phyloP scores from a whole-genome alignment of 2,113 vertebrate species.

The Oriolus oriolus region DNA sequence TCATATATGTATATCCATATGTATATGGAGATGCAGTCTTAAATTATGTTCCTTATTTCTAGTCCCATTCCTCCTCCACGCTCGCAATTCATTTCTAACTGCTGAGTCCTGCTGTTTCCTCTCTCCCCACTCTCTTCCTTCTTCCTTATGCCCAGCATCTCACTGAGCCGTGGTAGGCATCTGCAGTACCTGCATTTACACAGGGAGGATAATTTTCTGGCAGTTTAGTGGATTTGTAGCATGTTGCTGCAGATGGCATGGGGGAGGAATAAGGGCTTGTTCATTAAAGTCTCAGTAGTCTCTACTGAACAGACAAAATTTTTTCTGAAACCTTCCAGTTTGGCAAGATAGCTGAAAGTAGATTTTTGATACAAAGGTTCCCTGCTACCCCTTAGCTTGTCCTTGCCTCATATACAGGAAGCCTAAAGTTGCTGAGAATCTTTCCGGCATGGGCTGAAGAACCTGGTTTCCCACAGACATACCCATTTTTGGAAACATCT shows the following conservation, averaged over 20 bases:
- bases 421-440: not conserved
- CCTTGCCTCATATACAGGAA: not conserved
- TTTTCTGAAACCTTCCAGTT: conserved; percentile 18
- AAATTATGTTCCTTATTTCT: not conserved
- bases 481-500: not conserved
- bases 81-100: not conserved
- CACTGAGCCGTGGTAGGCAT: conserved; percentile 14
- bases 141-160: not conserved
- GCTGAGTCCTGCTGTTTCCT: not conserved
- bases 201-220: conserved; percentile 8
- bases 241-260: conserved; percentile 31
- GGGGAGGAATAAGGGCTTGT: conserved; percentile 19
- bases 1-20: no score
- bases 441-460: not conserved
- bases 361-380: not conserved
- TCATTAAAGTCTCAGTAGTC: conserved; percentile 33
- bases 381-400: not conserved
- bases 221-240: not conserved
- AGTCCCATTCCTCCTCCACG: not conserved
- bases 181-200: conserved; percentile 27
- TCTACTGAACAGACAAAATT: conserved; percentile 16
- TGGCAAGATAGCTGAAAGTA: conserved; percentile 8
- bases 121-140: not conserved
- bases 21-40: not conserved
- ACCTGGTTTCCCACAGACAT: not conserved